Conservation (phyloP, 1,140 invertebrate genomes). For the Zophobas atratus region DNA sequence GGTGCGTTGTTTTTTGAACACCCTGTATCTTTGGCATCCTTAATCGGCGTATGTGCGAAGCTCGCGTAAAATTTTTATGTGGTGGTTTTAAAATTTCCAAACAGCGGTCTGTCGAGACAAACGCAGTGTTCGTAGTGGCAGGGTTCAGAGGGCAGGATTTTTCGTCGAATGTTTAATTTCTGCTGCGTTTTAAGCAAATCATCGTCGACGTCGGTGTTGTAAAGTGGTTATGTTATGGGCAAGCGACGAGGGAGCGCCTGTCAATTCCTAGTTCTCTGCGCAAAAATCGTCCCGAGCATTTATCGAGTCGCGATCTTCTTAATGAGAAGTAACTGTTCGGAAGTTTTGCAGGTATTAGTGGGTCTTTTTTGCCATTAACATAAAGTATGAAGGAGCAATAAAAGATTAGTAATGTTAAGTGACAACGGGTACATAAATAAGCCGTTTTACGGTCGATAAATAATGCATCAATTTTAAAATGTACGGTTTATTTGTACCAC, state of each 20-base stretch:
- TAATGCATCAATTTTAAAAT: slow-evolving; percentile 65
- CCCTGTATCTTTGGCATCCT: too few species aligned
- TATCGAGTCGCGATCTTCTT: slow-evolving; percentile 18
- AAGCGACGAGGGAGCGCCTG: background rate
- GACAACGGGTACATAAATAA: slow-evolving; percentile 61
- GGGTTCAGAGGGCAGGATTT: too few species aligned
- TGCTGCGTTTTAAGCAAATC: slow-evolving; percentile 14
- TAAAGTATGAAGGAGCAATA: slow-evolving; percentile 44
- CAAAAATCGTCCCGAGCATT: slow-evolving; percentile 11
- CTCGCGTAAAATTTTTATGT: too few species aligned
- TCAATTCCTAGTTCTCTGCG: background rate
- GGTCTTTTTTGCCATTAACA: slow-evolving; percentile 35
- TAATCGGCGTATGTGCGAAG: too few species aligned
- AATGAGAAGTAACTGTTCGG: slow-evolving; percentile 26
- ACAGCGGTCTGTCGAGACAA: too few species aligned
- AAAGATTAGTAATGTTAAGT: slow-evolving; percentile 52
- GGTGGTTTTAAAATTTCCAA: too few species aligned
- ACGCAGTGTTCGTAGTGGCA: too few species aligned
- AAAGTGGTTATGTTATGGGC: slow-evolving; percentile 5
- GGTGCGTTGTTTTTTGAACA: too few species aligned
- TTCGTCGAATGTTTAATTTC: background rate
- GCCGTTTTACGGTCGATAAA: slow-evolving; percentile 62
- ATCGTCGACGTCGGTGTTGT: background rate
- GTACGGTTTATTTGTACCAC: slow-evolving; percentile 62
- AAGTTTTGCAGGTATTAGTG: slow-evolving; percentile 38